These are phyloP conservation scores for Seriola rivoliana DNA, from an alignment of 2,113 vertebrate species.

Conservation along the genomic window DNA sequence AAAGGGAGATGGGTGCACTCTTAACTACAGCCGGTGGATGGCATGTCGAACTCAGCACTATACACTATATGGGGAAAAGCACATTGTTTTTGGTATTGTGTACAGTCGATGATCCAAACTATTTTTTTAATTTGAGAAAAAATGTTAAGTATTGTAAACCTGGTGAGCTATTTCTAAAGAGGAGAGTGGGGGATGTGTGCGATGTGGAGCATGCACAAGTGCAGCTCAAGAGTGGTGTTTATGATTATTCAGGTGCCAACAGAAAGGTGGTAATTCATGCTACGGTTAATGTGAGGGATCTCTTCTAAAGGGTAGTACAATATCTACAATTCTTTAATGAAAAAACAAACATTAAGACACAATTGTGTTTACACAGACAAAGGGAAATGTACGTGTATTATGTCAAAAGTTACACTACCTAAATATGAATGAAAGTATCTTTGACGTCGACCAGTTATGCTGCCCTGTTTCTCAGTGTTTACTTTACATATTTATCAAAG, in stretches of 20 bases:
- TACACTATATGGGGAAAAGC: constrained; percentile 78
- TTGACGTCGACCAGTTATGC: constrained; percentile 78
- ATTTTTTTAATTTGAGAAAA: constrained; percentile 83
- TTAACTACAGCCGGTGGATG: constrained; percentile 38
- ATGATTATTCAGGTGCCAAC: constrained; percentile 80
- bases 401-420: constrained; percentile 78
- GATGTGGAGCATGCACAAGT: constrained; percentile 66
- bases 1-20: constrained; percentile 7
- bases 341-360: constrained; percentile 31
- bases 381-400: constrained; percentile 74
- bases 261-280: constrained; percentile 42
- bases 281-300: constrained; percentile 40
- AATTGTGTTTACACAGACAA: constrained; percentile 72
- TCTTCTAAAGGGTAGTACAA: constrained; percentile 27
- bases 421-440: constrained; percentile 78
- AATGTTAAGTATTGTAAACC: constrained; percentile 78
- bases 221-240: constrained; percentile 43
- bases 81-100: constrained; percentile 85
- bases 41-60: constrained; percentile 73
- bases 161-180: constrained; percentile 70
- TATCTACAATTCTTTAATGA: constrained; percentile 36
- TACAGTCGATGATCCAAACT: constrained; percentile 82
- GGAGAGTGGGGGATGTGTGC: constrained; percentile 41
- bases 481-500: constrained; percentile 70
- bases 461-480: constrained; percentile 79